Base-by-base conservation (phyloP, 2,888 invertebrate species). In the Apoderus coryli region DNA sequence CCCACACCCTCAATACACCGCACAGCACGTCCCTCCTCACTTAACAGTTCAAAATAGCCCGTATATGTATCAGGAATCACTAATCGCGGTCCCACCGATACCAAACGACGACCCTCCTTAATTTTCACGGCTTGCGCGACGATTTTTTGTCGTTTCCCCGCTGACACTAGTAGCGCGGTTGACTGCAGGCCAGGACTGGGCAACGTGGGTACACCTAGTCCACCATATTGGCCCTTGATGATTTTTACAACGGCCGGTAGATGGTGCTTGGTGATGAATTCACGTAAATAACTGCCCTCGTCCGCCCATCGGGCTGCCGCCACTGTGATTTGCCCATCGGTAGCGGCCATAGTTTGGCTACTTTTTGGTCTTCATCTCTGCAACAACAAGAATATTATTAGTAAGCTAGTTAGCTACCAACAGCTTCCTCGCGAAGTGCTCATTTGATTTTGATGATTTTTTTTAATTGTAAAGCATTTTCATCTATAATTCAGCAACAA, bases 301-400 rank as follows among this genome's bases (percentile, higher is more conserved):
- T 79, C 78, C 34, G 72, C 67, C 71, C 71, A 72, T 45, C 78
- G 69, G 36, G 82, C 79, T 43, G 84, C 82, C 54, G 84, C 82
- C 59, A 82, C 76, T 58, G 84, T 74, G 57, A 85, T 81, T 65
- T 85, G 84, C 63, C 82, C 84, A 65, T 85, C 85, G 48, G 85
- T 84, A 63, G 82, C 84, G 67, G 82, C 82, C 82, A 84, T 82
- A n/a, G n/a, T n/a, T n/a, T n/a, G n/a, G n/a, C n/a, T n/a, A n/a
- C n/a, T n/a, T n/a, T n/a, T n/a, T n/a, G n/a, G n/a, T n/a, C n/a
- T n/a, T n/a, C n/a, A n/a, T n/a, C n/a, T n/a, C n/a, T n/a, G n/a
- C n/a, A n/a, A n/a, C n/a, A n/a, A n/a, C n/a, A n/a, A n/a, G n/a
- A n/a, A n/a, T n/a, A n/a, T n/a, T n/a, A n/a, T n/a, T n/a, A n/a